Evolutionary conservation across 2,797 vertebrate species (phyloP), one percentile per base, ranked within the genome.

Genomic region (Varecia variegata): DNA sequence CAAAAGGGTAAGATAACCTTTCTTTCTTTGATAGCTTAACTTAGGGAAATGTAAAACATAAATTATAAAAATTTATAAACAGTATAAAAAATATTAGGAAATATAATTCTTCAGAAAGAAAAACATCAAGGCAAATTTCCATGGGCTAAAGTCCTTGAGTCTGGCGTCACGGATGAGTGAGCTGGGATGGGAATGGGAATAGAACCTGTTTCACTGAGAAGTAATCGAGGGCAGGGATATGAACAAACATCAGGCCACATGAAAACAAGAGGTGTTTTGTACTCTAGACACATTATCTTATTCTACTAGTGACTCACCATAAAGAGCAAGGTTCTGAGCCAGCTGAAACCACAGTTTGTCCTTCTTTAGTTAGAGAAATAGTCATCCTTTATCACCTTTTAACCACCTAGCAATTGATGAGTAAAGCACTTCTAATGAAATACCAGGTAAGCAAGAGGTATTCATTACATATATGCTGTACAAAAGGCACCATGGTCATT

Each of bases 251-350:
- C 23, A 76, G 82, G 83, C 52, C 30, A 4, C 20, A 7, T 1
- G 30, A 70, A 90, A 91, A 96, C 91, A 97, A 92, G 47, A 54
- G 77, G 50, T 43, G 54, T 90, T 85, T 73, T 96, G 89, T 93
- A 23, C 25, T 74, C 32, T n/a, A 38, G 65, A 80, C 15, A 67
- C 62, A 77, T 79, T 70, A 95, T 89, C 94, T 93, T 65, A 77
- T 27, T 90, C 50, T 80, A 68, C 80, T 43, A 54, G 76, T 91
- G 87, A 96, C 45, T 95, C 88, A 93, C 32, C 81, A 70, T 32
- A n/a, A 87, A 84, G 71, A 96, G 30, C 77, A 92, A 88, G 80
- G 50, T 65, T 40, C n/a, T 45, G n/a, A 62, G 81, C 40, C 80
- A 83, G 79, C 1, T 47, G 84, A 93, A 91, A 90, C 47, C 54